phyloP scores from a whole-genome alignment of 2,797 vertebrate species.

The Chaetophractus vellerosus region DNA sequence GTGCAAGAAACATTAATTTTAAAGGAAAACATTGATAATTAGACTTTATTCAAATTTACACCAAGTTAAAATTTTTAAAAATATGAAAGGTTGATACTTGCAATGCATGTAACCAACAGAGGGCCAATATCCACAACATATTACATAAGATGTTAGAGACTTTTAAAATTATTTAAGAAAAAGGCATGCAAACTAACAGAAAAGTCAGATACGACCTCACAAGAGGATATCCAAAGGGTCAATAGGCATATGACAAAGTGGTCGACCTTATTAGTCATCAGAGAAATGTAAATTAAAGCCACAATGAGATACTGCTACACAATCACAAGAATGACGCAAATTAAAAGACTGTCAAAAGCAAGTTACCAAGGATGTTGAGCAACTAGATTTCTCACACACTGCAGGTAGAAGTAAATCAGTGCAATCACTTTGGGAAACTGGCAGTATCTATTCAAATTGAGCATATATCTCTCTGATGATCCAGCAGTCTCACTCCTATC shows the following conservation, averaged over 20 bases:
- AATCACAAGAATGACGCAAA: background rate
- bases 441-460: background rate
- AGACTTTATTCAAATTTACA: conserved; percentile 27
- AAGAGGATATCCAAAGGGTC: background rate
- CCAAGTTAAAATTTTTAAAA: too few species aligned
- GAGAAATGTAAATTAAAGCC: conserved; percentile 5
- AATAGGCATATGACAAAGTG: background rate
- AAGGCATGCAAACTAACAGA: background rate
- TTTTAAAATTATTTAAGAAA: conserved; percentile 35
- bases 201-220: background rate
- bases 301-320: background rate
- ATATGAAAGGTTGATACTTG: too few species aligned
- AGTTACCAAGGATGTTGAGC: background rate
- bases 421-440: background rate
- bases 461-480: background rate
- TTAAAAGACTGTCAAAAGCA: background rate
- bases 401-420: background rate
- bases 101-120: background rate
- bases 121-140: background rate
- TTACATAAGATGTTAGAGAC: background rate
- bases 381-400: background rate
- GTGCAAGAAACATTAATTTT: background rate
- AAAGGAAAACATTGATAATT: background rate
- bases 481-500: background rate
- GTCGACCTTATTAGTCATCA: background rate